These are phyloP conservation scores for Tenthredo distinguenda DNA, from an alignment of 2,888 invertebrate species.

Conservation along the genomic window DNA sequence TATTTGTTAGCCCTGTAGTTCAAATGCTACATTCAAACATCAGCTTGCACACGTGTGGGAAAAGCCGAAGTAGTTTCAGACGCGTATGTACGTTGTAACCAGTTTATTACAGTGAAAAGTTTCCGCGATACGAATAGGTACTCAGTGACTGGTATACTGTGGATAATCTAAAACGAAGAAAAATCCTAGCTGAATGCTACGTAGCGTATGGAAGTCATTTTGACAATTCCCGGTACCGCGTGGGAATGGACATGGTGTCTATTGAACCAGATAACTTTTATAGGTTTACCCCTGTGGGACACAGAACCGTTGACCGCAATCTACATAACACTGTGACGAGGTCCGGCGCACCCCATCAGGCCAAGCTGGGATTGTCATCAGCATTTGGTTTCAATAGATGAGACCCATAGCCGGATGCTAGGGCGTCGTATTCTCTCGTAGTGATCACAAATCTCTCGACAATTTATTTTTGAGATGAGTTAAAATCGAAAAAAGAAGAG, in stretches of 20 bases:
- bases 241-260: background rate
- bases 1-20: no score
- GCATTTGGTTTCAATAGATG: background rate
- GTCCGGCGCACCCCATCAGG: background rate
- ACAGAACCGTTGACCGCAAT: background rate
- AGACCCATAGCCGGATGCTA: background rate
- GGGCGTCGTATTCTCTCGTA: background rate
- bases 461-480: background rate
- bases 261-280: background rate
- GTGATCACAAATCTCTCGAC: background rate
- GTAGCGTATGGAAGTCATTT: slow-evolving; percentile 2
- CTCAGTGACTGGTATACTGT: no score
- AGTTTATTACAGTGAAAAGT: no score
- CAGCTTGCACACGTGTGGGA: no score
- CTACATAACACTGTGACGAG: background rate
- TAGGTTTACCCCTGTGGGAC: background rate
- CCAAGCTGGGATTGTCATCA: background rate
- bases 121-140: no score
- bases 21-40: no score
- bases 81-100: no score
- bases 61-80: no score
- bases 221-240: background rate
- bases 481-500: background rate
- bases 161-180: background rate
- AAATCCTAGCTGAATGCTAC: background rate